A percentile compares a stretch with the other conserved stretches of the same genome.
Evolutionary conservation across 2,888 invertebrate genomes (phyloP).

Genomic region (Lycocerus yunnanus): DNA sequence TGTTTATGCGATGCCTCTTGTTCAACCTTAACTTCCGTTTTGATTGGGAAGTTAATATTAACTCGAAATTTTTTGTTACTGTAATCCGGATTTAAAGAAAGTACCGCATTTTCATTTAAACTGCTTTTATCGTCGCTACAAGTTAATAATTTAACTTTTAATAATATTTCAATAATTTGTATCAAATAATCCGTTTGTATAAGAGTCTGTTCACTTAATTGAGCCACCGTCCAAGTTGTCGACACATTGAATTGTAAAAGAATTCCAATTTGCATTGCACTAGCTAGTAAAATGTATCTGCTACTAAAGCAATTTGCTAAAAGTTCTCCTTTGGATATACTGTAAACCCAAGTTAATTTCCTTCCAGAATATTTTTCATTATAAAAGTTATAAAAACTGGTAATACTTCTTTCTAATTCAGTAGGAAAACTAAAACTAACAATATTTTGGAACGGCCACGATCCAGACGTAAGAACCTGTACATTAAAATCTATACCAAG

Average conservation of each 20-base stretch:
- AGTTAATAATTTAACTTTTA: slow-evolving; percentile 91
- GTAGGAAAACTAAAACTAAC: slow-evolving; percentile 91
- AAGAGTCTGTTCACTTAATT: slow-evolving; percentile 85
- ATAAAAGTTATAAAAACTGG: slow-evolving; percentile 95
- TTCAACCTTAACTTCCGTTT: slow-evolving; percentile 95
- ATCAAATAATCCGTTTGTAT: slow-evolving; percentile 82
- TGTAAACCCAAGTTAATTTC: slow-evolving; percentile 97
- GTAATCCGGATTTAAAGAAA: slow-evolving; percentile 77
- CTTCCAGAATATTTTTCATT: slow-evolving; percentile 95
- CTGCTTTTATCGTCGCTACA: slow-evolving; percentile 79
- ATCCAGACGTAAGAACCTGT: slow-evolving; percentile 94
- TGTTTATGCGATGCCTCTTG: slow-evolving; percentile 98
- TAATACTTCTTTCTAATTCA: slow-evolving; percentile 93
- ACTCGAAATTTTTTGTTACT: slow-evolving; percentile 97
- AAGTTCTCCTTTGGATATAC: slow-evolving; percentile 97
- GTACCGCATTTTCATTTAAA: slow-evolving; percentile 71
- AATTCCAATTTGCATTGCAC: slow-evolving; percentile 99
- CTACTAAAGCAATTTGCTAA: slow-evolving; percentile 95
- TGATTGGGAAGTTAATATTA: slow-evolving; percentile 97
- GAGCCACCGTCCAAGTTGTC: slow-evolving; percentile 83
- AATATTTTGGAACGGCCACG: slow-evolving; percentile 98
- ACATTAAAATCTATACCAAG: slow-evolving; percentile 95
- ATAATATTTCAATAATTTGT: slow-evolving; percentile 89
- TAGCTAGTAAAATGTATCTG: slow-evolving; percentile 86
- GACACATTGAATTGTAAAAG: slow-evolving; percentile 93